Base-by-base conservation (phyloP, 2,113 vertebrate species). In the Heliornis fulica region DNA sequence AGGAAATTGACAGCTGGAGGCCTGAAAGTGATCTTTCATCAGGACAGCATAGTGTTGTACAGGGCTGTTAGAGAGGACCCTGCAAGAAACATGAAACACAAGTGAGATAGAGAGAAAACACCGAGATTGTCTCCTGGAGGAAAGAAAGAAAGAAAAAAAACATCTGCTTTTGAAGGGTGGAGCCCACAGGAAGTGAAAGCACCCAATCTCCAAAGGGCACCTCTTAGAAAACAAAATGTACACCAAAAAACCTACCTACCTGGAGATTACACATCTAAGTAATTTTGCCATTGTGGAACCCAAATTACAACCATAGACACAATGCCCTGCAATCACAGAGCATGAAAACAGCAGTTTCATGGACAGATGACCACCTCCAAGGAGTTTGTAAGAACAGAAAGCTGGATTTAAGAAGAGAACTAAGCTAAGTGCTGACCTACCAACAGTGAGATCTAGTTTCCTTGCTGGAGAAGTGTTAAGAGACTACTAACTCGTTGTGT, bases 1-100 rank as follows among this genome's bases (percentile, higher is more conserved):
- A 8, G 0, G 0, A 80, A 50, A 9, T 88, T 79, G 66, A 90
- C 96, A 97, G 88, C 94, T 96, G 66, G 94, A 95, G 63, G 88
- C 92, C 36, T 0, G 28, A 43, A 95, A 36, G 1, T 4, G 16
- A 48, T 5, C 70, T 20, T 45, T 26, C 17, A 45, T 65, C 66
- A 94, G 82, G 50, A 93, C 85, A 71, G 4, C 95, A 65, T 92
- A 95, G 19, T 31, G 84, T 71, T 97, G 96, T 75, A 96, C 94
- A 3, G 2, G 63, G 32, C 95, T 97, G 90, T 94, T 97, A 36
- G 7, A 93, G 8, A 8, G 5, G 40, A 96, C 3, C 25, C 96
- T 96, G 70, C 16, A 90, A 95, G 70, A 92, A 59, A 94, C 43
- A 85, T 1, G 3, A n/a, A 85, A 64, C 11, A 72, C 38, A 34